Percentiles rank a stretch among this genome's conserved stretches.
phyloP scores from a whole-genome alignment of 1,140 invertebrate genomes.

The Drosophila azteca region DNA sequence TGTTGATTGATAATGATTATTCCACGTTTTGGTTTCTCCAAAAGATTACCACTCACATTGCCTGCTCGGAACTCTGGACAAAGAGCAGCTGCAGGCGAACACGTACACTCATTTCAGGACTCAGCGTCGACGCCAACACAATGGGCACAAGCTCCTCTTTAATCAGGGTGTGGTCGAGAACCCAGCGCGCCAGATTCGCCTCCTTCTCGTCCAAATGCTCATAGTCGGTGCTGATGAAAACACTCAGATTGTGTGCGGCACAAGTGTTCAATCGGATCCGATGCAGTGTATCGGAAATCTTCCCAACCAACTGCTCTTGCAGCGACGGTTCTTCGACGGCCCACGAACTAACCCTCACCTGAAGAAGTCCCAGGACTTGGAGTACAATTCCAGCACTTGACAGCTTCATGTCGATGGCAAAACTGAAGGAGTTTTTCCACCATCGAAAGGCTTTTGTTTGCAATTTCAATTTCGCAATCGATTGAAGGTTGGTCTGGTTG shows the following conservation, averaged over 20 bases:
- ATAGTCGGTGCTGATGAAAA: conserved; percentile 42
- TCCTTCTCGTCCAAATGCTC: conserved; percentile 15
- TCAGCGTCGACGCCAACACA: conserved; percentile 20
- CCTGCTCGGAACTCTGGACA: conserved; percentile 27
- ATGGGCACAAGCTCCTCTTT: conserved; percentile 15
- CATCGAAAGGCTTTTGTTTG: conserved; percentile 19
- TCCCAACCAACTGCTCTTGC: background rate
- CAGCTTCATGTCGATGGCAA: conserved; percentile 18
- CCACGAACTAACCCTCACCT: background rate
- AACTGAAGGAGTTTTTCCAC: background rate
- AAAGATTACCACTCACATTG: background rate
- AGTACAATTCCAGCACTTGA: background rate
- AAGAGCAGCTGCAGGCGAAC: conserved; percentile 40
- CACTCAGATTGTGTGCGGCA: conserved; percentile 28
- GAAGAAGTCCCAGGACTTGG: background rate
- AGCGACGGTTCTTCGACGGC: conserved; percentile 1
- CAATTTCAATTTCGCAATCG: conserved; percentile 2
- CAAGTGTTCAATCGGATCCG: conserved; percentile 32
- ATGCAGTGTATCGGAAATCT: conserved; percentile 10
- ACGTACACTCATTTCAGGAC: background rate
- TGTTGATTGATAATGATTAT: background rate
- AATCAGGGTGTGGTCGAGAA: conserved; percentile 19
- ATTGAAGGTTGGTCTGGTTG: background rate
- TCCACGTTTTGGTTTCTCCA: background rate
- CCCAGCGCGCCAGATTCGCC: conserved; percentile 3